phyloP scores from a whole-genome alignment of 2,113 vertebrate genomes.

The Cryptotis parvus region DNA sequence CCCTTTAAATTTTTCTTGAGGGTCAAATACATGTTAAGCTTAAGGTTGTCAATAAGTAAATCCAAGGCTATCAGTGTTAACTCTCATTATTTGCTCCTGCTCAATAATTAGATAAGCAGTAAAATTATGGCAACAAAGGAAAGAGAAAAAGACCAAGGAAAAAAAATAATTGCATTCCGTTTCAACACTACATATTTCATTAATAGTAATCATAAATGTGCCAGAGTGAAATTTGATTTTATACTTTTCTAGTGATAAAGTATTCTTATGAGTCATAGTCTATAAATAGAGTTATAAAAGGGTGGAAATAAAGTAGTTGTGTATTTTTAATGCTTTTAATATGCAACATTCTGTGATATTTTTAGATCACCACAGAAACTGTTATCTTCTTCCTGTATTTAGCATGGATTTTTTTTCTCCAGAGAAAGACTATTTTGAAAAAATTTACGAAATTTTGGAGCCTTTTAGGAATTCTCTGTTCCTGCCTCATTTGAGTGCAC shows the following conservation, averaged over 20 bases:
- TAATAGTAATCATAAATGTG: neutral
- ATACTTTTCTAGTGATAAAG: slow-evolving; percentile 21
- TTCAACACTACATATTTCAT: slow-evolving; percentile 11
- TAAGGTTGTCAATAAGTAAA: no score
- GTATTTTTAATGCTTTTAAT: slow-evolving; percentile 44
- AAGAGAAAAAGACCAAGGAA: neutral
- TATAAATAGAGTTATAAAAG: slow-evolving; percentile 26
- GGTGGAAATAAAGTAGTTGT: neutral
- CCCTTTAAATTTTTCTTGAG: no score
- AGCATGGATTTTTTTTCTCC: slow-evolving; percentile 28
- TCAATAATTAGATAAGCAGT: neutral
- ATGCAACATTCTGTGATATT: slow-evolving; percentile 29
- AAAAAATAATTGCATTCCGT: neutral
- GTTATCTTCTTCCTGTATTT: slow-evolving; percentile 16
- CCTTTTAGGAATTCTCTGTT: neutral
- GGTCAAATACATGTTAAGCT: no score
- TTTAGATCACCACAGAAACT: slow-evolving; percentile 60
- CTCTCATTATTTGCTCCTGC: neutral
- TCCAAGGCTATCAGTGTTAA: slow-evolving; percentile 5
- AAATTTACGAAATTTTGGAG: neutral
- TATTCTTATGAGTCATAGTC: slow-evolving; percentile 39
- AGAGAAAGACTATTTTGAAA: neutral
- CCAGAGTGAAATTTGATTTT: slow-evolving; percentile 5
- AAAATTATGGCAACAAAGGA: neutral
- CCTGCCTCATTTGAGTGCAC: no score